Evolutionary conservation across 2,888 invertebrate genomes (phyloP).

Genomic region (Formica aserva): DNA sequence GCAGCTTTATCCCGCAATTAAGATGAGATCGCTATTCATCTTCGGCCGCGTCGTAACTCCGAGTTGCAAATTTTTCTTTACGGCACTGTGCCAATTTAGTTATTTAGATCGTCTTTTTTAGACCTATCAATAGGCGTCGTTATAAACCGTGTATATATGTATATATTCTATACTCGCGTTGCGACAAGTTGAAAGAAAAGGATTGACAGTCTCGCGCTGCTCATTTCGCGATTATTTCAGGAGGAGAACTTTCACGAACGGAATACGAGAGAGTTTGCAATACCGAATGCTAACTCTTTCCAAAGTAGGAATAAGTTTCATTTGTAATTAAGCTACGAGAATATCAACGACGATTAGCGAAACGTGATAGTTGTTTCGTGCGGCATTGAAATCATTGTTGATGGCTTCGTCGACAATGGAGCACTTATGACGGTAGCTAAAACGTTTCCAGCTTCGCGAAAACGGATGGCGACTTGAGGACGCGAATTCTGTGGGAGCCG

Average conservation of each 20-base stretch:
- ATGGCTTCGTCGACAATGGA: background rate
- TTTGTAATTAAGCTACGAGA: conserved; percentile 30
- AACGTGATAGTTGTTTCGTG: conserved; percentile 10
- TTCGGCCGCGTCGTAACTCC: conserved; percentile 55
- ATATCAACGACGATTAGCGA: conserved; percentile 21
- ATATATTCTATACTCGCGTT: background rate
- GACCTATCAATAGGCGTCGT: background rate
- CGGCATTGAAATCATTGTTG: conserved; percentile 19
- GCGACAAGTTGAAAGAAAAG: conserved; percentile 4
- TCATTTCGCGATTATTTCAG: conserved; percentile 43
- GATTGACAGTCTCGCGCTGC: conserved; percentile 18
- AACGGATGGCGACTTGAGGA: background rate
- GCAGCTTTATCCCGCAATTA: background rate
- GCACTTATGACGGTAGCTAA: conserved; percentile 18
- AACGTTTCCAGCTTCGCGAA: conserved; percentile 8
- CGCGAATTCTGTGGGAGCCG: background rate
- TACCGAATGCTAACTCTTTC: conserved; percentile 44
- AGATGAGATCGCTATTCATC: background rate
- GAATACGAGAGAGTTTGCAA: conserved; percentile 49
- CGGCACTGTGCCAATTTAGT: conserved; percentile 23
- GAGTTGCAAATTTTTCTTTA: conserved; percentile 64
- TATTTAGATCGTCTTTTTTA: conserved; percentile 15
- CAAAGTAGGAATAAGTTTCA: background rate
- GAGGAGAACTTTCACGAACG: conserved; percentile 65
- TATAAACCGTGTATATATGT: background rate